Conservation (phyloP, 2,888 invertebrate genomes). For the Neoaliturus tenellus region DNA sequence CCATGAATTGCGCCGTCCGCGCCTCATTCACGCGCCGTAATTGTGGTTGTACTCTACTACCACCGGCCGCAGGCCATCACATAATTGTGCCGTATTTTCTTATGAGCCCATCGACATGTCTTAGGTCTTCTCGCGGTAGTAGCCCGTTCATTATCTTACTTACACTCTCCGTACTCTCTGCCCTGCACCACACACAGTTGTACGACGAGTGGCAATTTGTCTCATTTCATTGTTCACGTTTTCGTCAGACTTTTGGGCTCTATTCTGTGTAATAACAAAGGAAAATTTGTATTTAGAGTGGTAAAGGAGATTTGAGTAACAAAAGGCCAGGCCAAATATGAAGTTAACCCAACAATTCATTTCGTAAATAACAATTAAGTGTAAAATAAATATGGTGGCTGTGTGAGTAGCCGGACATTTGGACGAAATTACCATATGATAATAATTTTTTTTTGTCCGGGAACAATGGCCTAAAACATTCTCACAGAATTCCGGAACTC, state of each 20-base stretch:
- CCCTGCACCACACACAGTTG: background rate
- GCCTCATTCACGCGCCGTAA: conserved; percentile 15
- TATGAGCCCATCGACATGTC: conserved; percentile 16
- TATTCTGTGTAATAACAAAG: background rate
- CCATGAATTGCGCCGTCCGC: conserved; percentile 30
- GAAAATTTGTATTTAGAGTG: too few species aligned
- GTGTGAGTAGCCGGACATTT: too few species aligned
- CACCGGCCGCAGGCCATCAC: background rate
- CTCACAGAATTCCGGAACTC: too few species aligned
- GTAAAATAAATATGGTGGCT: too few species aligned
- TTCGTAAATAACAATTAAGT: too few species aligned
- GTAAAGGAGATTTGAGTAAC: too few species aligned
- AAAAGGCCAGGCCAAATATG: too few species aligned
- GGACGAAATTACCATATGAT: too few species aligned
- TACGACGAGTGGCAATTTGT: conserved; percentile 24
- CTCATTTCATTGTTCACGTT: background rate
- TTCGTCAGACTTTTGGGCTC: background rate
- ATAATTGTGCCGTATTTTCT: conserved; percentile 33
- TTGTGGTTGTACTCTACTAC: conserved; percentile 13
- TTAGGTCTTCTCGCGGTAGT: conserved; percentile 13
- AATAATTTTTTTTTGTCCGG: too few species aligned
- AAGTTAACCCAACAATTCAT: too few species aligned
- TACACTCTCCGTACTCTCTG: background rate
- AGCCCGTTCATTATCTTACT: conserved; percentile 23
- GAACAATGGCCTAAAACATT: too few species aligned